phyloP scores from a whole-genome alignment of 2,113 vertebrate species.

The Litocranius walleri region DNA sequence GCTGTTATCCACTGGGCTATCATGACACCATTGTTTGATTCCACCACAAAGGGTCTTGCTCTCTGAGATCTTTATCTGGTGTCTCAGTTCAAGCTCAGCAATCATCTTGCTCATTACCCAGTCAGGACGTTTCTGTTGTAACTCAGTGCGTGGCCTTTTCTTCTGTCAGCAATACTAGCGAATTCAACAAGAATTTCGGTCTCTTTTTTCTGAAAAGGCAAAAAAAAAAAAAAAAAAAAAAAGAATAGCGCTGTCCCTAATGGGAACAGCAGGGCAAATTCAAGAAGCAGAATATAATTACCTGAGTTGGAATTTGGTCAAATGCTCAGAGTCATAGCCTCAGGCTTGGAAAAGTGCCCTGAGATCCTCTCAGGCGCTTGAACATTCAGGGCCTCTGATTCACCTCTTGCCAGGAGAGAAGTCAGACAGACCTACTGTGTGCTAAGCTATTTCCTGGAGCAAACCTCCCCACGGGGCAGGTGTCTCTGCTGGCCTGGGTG shows the following conservation, averaged over 20 bases:
- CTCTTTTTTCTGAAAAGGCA: neutral
- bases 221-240: neutral
- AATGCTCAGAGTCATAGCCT: neutral
- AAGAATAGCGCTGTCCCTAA: neutral
- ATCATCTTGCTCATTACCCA: neutral
- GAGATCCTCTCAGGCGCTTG: neutral
- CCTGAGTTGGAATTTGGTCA: constrained; percentile 23
- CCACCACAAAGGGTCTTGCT: neutral
- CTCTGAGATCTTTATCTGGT: neutral
- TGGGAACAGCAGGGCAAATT: constrained; percentile 35
- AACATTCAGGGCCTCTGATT: neutral
- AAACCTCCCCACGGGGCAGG: neutral
- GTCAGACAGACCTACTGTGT: neutral
- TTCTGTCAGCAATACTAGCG: neutral
- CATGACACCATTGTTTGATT: neutral
- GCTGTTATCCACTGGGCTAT: neutral
- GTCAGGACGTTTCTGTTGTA: neutral
- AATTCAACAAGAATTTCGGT: neutral
- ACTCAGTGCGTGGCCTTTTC: neutral
- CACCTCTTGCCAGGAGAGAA: neutral
- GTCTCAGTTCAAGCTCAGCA: neutral
- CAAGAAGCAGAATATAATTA: constrained; percentile 45
- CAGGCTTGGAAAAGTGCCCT: neutral
- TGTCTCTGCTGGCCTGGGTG: neutral
- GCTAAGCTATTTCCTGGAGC: neutral